Evolutionary conservation across 2,797 vertebrate species (phyloP).

Genomic region (Gymnoscopelus microlampas): DNA sequence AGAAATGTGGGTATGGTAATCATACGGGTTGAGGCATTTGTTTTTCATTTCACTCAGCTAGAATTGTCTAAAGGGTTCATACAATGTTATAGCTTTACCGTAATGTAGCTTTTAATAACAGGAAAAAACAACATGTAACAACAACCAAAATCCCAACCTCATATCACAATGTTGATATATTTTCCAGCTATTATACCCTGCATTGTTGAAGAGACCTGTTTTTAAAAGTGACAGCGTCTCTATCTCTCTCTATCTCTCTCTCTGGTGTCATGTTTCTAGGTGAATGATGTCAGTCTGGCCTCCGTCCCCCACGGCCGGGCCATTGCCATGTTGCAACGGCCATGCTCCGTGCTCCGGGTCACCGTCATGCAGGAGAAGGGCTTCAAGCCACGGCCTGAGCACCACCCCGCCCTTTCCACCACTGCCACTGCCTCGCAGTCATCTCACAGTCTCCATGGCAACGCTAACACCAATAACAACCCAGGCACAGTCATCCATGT

Average conservation of each 20-base stretch:
- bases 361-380: conserved; percentile 94
- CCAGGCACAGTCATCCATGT: conserved; percentile 88
- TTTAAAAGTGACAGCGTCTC: neutral
- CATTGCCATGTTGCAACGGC: conserved; percentile 83
- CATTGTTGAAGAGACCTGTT: neutral
- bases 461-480: conserved; percentile 61
- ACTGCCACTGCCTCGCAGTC: conserved; percentile 64
- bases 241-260: conserved; percentile 10
- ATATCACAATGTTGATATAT: neutral
- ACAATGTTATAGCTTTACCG: too few relatives aligned
- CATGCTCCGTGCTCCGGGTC: conserved; percentile 82
- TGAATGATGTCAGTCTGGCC: conserved; percentile 90
- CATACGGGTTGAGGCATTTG: too few relatives aligned
- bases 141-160: neutral
- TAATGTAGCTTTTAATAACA: neutral
- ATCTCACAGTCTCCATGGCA: conserved; percentile 62
- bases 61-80: too few relatives aligned
- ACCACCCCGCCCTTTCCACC: conserved; percentile 56
- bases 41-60: too few relatives aligned
- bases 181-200: neutral
- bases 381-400: conserved; percentile 82
- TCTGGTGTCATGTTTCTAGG: conserved; percentile 71
- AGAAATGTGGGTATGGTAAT: too few relatives aligned
- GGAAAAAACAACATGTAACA: neutral
- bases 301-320: conserved; percentile 87